A percentile compares a stretch with the other conserved stretches of the same genome.
Evolutionary conservation across 2,888 invertebrate species (phyloP).

Genomic region (Dynastes grantii): DNA sequence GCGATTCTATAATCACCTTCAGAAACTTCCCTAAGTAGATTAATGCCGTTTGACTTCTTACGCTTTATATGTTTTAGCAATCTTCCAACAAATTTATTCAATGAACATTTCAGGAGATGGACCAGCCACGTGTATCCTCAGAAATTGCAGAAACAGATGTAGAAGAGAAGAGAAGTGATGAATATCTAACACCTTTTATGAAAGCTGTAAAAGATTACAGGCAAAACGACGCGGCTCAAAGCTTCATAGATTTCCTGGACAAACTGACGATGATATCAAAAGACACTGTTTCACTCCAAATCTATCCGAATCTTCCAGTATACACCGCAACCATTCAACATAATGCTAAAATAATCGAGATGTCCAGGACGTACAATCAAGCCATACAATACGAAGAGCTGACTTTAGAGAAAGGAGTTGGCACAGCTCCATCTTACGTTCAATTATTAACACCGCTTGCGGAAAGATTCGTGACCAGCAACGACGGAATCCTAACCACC

Average conservation of each 20-base stretch:
- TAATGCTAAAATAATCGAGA: constrained; percentile 25
- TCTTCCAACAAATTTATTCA: not conserved
- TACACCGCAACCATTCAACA: constrained; percentile 23
- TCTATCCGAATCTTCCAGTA: constrained; percentile 11
- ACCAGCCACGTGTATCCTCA: constrained; percentile 6
- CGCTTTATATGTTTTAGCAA: too few relatives aligned
- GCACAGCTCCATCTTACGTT: not conserved
- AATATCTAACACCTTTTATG: constrained; percentile 60
- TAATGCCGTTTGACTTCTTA: too few relatives aligned
- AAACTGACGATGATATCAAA: constrained; percentile 55
- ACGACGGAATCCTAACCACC: constrained; percentile 14
- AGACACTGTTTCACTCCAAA: constrained; percentile 4
- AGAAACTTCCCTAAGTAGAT: too few relatives aligned
- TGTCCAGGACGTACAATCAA: constrained; percentile 4
- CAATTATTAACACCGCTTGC: not conserved
- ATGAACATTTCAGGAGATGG: constrained; percentile 6
- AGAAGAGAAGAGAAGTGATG: constrained; percentile 53
- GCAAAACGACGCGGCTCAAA: constrained; percentile 49
- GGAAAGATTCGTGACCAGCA: not conserved
- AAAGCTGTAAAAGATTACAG: constrained; percentile 58
- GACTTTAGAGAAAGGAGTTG: constrained; percentile 4
- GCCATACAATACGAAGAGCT: constrained; percentile 12
- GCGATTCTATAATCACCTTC: too few relatives aligned
- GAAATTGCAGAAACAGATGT: constrained; percentile 9
- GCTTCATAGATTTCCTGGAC: constrained; percentile 60